phyloP scores from a whole-genome alignment of 2,797 vertebrate species.

The Siniperca scherzeri region DNA sequence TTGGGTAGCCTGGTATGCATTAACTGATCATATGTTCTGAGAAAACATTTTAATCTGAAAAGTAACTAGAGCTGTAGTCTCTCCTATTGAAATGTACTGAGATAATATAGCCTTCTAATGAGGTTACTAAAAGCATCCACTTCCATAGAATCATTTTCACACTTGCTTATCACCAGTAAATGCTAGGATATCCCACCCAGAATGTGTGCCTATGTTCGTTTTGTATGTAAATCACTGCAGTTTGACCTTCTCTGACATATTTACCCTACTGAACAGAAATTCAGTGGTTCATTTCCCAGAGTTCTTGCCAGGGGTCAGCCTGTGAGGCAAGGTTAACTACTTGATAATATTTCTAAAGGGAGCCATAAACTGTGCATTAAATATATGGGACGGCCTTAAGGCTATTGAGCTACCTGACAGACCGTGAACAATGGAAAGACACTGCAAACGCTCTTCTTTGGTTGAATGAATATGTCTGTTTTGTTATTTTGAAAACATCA shows the following conservation, averaged over 20 bases:
- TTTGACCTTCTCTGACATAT: conserved; percentile 69
- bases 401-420: conserved; percentile 43
- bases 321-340: conserved; percentile 76
- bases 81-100: neutral
- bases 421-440: conserved; percentile 28
- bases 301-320: conserved; percentile 61
- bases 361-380: conserved; percentile 68
- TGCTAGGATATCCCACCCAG: neutral
- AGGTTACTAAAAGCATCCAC: neutral
- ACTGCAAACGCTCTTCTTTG: conserved; percentile 14
- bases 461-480: neutral
- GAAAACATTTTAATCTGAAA: neutral
- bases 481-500: conserved; percentile 28
- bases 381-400: conserved; percentile 67
- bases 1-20: neutral
- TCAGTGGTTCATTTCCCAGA: conserved; percentile 62
- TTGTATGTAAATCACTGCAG: conserved; percentile 60
- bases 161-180: neutral
- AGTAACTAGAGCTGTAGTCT: neutral
- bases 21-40: neutral
- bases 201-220: conserved; percentile 44
- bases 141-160: neutral
- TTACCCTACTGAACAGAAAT: conserved; percentile 68
- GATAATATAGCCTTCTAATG: neutral
- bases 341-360: conserved; percentile 70